Base-by-base conservation (phyloP, 2,797 vertebrate genomes). In the Centropyge bicolor region DNA sequence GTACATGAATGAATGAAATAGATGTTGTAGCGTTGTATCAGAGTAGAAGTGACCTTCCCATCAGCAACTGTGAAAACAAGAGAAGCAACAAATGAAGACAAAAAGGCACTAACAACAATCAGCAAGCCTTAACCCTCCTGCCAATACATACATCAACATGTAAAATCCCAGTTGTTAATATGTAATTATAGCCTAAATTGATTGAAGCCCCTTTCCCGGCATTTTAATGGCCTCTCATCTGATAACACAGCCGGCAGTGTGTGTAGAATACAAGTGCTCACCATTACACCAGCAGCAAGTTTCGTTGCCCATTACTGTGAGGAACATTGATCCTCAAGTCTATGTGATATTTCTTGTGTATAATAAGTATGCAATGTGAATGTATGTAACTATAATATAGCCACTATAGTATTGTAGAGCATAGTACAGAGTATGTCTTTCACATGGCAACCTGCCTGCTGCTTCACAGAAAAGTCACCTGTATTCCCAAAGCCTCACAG, bases 201-300 rank as follows among this genome's bases (percentile, higher is more conserved):
- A 84, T 71, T 70, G 24, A 57, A 73, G 52, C 59, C 24, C 46
- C 43, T 57, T 19, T 76, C 41, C 13, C 55, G 55, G 60, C 70
- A 73, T 70, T 78, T 74, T 68, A 80, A 83, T 80, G 31, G 46
- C 66, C 71, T 67, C 70, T 81, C 70, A 83, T 78, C 70, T 80
- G 57, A 56, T 48, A 48, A 41, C 55, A 57, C 70, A 56, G 60
- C 20, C 43, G 51, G 61, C 31, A 51, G 27, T 49, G 73, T 63
- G 59, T 55, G 36, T 6, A 40, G 74, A 75, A 80, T 82, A 73
- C 48, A 69, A 74, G 85, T 66, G 70, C 49, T 40, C 11, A 46
- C 27, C 27, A 31, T 67, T 43, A 59, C 16, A 56, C 9, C 27
- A 49, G 35, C 1, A 20, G 27, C 78, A 64, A 13, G 55, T 11